A percentile compares a stretch with the other conserved stretches of the same genome.
Conservation (phyloP, 1,140 invertebrate species). For the Drosophila arawakana region DNA sequence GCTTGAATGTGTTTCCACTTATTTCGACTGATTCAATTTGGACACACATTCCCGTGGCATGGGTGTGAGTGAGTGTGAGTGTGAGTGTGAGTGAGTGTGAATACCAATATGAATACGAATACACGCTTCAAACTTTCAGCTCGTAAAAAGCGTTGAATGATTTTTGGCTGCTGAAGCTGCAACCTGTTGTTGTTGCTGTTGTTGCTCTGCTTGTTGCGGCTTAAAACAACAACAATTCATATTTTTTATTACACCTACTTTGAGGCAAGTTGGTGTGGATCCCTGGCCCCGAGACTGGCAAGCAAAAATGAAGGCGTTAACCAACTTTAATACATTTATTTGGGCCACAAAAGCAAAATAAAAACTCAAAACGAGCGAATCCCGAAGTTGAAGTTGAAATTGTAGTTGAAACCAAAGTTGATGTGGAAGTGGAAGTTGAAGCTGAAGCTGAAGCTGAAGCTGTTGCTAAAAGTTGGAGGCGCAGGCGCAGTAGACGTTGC, state of each 20-base stretch:
- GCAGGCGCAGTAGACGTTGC: slow-evolving; percentile 53
- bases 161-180: slow-evolving; percentile 42
- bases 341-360: slow-evolving; percentile 69
- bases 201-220: slow-evolving; percentile 39
- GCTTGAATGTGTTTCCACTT: not conserved
- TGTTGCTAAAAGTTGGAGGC: not conserved
- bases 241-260: slow-evolving; percentile 82
- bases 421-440: slow-evolving; percentile 4
- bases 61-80: slow-evolving; percentile 1
- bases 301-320: slow-evolving; percentile 76
- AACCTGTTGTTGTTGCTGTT: slow-evolving; percentile 29
- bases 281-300: slow-evolving; percentile 7
- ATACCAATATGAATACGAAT: slow-evolving; percentile 6
- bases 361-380: not conserved
- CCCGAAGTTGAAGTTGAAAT: slow-evolving; percentile 1
- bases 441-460: not conserved
- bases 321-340: slow-evolving; percentile 83
- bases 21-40: slow-evolving; percentile 29
- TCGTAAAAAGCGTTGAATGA: slow-evolving; percentile 74
- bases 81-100: slow-evolving; percentile 7
- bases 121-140: slow-evolving; percentile 12
- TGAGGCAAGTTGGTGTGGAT: slow-evolving; percentile 27
- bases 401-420: not conserved
- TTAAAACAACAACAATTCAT: slow-evolving; percentile 81
- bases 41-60: slow-evolving; percentile 15